These are phyloP conservation scores for Drosophila pseudotalamancana DNA, from an alignment of 2,888 invertebrate species.

Conservation along the genomic window DNA sequence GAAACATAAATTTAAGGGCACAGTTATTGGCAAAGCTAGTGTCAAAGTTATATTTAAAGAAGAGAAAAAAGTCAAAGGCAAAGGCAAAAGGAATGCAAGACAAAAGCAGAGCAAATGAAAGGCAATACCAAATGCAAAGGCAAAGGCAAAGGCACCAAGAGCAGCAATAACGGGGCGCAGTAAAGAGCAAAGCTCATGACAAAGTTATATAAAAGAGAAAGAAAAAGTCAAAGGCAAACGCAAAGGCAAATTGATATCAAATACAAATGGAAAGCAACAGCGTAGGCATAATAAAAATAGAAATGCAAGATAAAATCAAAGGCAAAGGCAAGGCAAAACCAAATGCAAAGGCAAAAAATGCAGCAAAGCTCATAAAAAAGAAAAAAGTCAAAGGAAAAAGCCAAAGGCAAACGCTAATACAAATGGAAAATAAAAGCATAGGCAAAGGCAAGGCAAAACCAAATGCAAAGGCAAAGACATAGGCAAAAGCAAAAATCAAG, in stretches of 20 bases:
- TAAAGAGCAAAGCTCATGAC: neutral
- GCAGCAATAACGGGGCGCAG: too few relatives aligned
- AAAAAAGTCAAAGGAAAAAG: neutral
- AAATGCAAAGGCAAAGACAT: neutral
- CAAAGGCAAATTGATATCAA: neutral
- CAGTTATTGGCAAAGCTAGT: too few relatives aligned
- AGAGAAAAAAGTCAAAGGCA: neutral
- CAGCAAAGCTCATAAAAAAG: neutral
- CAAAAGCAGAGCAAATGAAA: neutral
- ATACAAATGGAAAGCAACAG: neutral
- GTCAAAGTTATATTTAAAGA: neutral
- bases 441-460: neutral
- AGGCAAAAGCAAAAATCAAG: neutral
- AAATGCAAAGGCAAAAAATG: neutral
- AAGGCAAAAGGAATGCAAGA: neutral
- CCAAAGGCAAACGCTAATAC: neutral
- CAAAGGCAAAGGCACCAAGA: too few relatives aligned
- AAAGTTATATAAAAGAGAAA: neutral
- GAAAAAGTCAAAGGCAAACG: neutral
- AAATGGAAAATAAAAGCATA: neutral
- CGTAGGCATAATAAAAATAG: too few relatives aligned
- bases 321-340: too few relatives aligned
- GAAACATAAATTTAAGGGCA: too few relatives aligned
- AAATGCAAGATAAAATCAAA: neutral
- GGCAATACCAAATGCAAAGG: slow-evolving; percentile 18